Evolutionary conservation across 2,888 invertebrate genomes (phyloP).

Genomic region (Orthonychiurus folsomi): DNA sequence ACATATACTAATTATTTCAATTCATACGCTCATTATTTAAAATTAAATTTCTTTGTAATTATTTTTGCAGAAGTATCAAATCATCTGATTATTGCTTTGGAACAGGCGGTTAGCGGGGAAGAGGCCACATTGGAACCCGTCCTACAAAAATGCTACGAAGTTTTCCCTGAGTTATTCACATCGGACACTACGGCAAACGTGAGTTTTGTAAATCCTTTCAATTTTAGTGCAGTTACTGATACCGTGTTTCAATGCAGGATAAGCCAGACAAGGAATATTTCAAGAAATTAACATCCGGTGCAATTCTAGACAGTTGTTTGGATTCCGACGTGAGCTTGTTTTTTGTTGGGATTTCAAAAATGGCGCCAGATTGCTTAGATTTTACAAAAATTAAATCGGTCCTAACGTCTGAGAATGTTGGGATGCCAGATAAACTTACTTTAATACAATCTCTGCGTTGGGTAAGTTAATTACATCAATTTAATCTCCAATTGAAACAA

Average conservation of each 20-base stretch:
- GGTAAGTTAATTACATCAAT: too few relatives aligned
- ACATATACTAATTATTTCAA: too few relatives aligned
- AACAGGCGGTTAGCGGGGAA: conserved; percentile 51
- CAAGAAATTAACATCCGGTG: conserved; percentile 25
- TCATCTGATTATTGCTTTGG: conserved; percentile 53
- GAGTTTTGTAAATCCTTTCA: not conserved
- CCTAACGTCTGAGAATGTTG: conserved; percentile 44
- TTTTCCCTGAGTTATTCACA: conserved; percentile 50
- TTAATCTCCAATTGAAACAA: too few relatives aligned
- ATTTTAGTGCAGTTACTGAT: not conserved
- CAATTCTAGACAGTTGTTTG: conserved; percentile 27
- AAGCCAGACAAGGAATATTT: conserved; percentile 35
- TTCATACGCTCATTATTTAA: too few relatives aligned
- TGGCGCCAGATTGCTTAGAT: conserved; percentile 43
- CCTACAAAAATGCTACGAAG: conserved; percentile 47
- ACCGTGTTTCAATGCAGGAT: conserved; percentile 8
- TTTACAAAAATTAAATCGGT: conserved; percentile 45
- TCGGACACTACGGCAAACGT: conserved; percentile 23
- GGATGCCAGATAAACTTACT: conserved; percentile 45
- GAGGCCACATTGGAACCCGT: conserved; percentile 48
- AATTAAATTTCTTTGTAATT: conserved; percentile 14
- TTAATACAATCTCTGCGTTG: conserved; percentile 56
- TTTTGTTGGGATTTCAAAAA: conserved; percentile 32
- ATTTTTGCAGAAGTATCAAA: conserved; percentile 50
- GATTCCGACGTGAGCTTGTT: conserved; percentile 35